Evolutionary conservation across 2,113 vertebrate genomes (phyloP).

Genomic region (Toxostoma redivivum): DNA sequence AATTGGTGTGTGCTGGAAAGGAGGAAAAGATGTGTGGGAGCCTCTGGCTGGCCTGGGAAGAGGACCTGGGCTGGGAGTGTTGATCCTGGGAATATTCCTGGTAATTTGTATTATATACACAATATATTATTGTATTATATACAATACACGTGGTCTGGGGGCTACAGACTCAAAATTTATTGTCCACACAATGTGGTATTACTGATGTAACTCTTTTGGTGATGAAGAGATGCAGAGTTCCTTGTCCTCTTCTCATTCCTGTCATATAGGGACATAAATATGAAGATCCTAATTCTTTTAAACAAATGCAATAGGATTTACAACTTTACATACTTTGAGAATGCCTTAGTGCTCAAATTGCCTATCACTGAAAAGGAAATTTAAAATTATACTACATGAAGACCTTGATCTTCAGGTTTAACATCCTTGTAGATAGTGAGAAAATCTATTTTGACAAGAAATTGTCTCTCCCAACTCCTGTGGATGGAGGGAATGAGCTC

Average conservation of each 20-base stretch:
- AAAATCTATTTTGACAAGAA: not conserved
- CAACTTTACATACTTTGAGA: not conserved
- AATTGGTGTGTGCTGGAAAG: not conserved
- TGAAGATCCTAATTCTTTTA: not conserved
- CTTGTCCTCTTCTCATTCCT: not conserved
- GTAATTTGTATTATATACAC: not conserved
- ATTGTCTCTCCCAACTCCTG: not conserved
- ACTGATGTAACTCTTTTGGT: not conserved
- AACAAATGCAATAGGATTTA: not conserved
- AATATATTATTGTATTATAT: not conserved
- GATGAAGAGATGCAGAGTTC: not conserved
- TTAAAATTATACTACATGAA: not conserved
- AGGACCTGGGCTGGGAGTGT: not conserved
- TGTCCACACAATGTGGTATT: not conserved
- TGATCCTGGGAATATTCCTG: not conserved
- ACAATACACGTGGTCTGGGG: rapidly evolving
- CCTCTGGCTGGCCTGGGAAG: not conserved
- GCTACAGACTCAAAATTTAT: not conserved
- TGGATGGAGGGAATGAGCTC: not conserved
- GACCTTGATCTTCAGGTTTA: not conserved
- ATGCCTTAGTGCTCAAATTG: not conserved
- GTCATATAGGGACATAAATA: not conserved
- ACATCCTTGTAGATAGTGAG: not conserved
- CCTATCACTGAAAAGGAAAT: not conserved
- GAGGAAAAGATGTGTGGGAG: not conserved